Percentiles rank a stretch among this genome's conserved stretches.
Evolutionary conservation across 2,888 invertebrate genomes (phyloP).

Genomic region (Cerastoderma edule): DNA sequence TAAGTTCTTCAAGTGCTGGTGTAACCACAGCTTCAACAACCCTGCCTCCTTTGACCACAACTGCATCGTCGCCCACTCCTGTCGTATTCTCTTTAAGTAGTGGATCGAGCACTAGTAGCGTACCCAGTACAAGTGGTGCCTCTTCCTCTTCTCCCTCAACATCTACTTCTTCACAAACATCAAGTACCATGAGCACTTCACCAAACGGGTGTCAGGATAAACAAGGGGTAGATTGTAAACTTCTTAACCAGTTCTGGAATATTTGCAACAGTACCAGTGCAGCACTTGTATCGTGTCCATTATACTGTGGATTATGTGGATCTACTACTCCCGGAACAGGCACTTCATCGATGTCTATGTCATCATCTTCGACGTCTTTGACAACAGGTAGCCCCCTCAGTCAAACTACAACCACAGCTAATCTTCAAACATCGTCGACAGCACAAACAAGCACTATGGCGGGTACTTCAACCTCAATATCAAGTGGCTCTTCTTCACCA

Average conservation of each 20-base stretch:
- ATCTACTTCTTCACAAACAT: too few species aligned
- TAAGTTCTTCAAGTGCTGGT: not conserved
- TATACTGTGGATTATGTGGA: slow-evolving; percentile 13
- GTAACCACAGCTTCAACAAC: slow-evolving; percentile 1
- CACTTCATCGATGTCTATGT: not conserved
- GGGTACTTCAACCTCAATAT: not conserved
- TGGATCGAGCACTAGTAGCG: too few species aligned
- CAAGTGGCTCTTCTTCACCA: not conserved
- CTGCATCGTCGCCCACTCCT: not conserved
- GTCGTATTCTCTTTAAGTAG: too few species aligned
- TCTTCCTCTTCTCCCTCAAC: too few species aligned
- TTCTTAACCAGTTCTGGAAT: not conserved
- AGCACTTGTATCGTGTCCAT: slow-evolving; percentile 11
- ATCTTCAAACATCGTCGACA: not conserved
- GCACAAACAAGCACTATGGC: not conserved
- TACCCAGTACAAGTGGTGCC: too few species aligned
- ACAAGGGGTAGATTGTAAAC: slow-evolving; percentile 4
- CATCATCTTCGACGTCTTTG: not conserved
- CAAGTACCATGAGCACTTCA: too few species aligned
- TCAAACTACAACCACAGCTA: not conserved
- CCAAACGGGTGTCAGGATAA: slow-evolving; percentile 4
- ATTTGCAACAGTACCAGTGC: slow-evolving; percentile 15
- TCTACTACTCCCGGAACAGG: not conserved
- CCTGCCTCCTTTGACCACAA: not conserved
- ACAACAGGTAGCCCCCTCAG: not conserved